A percentile compares a stretch with the other conserved stretches of the same genome.
These are phyloP conservation scores for Hirtodrosophila histrioides DNA, from an alignment of 2,888 invertebrate genomes.

Conservation along the genomic window DNA sequence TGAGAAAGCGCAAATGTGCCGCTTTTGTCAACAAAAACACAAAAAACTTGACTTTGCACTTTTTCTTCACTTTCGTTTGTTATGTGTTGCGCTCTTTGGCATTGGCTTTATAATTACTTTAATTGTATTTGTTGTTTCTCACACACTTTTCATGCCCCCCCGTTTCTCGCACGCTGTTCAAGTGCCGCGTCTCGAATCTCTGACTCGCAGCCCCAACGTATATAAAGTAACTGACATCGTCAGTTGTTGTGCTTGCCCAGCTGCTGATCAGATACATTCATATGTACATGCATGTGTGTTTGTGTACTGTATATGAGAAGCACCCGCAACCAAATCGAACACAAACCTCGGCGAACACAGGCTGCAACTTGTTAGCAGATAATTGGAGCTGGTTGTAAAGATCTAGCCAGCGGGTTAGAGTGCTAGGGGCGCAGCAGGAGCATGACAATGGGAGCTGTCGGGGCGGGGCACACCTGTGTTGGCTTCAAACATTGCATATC, in stretches of 20 bases:
- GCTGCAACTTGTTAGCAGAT: conserved; percentile 24
- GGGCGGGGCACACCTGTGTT: conserved; percentile 14
- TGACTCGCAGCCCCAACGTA: conserved; percentile 68
- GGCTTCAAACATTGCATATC: background rate
- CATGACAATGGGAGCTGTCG: conserved; percentile 3
- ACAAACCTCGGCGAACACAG: conserved; percentile 31
- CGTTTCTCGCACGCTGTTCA: conserved; percentile 16
- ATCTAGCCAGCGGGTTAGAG: background rate
- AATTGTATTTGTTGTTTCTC: conserved; percentile 30
- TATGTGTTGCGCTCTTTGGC: conserved; percentile 38
- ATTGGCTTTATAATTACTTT: conserved; percentile 51
- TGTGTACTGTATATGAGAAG: conserved; percentile 13
- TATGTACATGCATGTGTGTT: conserved; percentile 15
- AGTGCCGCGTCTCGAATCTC: conserved; percentile 23
- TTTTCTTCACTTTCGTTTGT: conserved; percentile 48
- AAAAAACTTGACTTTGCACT: conserved; percentile 51
- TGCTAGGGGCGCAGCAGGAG: background rate
- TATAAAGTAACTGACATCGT: conserved; percentile 65
- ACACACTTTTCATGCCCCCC: conserved; percentile 46
- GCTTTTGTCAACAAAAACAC: conserved; percentile 66
- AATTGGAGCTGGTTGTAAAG: conserved; percentile 5
- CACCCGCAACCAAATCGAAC: conserved; percentile 28
- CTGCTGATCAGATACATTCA: conserved; percentile 46
- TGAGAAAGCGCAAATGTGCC: conserved; percentile 77
- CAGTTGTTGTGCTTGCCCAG: conserved; percentile 47